Conservation (phyloP, 1,140 invertebrate species). For the Melitaea cinxia region DNA sequence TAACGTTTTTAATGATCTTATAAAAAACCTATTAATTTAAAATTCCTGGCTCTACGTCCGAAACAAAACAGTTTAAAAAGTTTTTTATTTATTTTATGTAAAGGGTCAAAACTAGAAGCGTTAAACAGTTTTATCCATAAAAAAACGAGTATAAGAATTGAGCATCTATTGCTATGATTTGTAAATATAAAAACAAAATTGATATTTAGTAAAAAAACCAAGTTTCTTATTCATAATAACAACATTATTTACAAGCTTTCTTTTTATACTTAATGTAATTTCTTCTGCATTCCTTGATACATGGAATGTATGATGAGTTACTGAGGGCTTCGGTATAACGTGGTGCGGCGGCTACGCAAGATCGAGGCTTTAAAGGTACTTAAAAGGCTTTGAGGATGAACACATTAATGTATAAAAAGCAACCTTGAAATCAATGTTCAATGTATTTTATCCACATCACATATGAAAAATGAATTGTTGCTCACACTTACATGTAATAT, state of each 20-base stretch:
- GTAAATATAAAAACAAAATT: no score
- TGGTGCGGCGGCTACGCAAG: conserved; percentile 1
- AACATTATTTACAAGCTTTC: no score
- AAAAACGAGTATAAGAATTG: conserved; percentile 15
- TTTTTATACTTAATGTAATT: conserved; percentile 25
- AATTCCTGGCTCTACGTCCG: not conserved
- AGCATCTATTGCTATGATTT: not conserved
- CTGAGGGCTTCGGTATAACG: conserved; percentile 18
- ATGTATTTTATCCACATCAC: no score
- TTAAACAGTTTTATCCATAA: conserved; percentile 42
- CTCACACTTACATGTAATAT: no score
- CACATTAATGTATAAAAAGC: not conserved
- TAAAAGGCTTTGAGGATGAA: conserved; percentile 16
- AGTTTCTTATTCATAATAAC: no score
- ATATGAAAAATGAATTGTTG: no score
- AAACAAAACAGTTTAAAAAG: conserved; percentile 45
- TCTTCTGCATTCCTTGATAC: conserved; percentile 45
- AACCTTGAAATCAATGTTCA: no score
- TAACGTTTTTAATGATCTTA: no score
- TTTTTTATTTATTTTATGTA: conserved; percentile 35
- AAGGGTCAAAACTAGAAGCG: conserved; percentile 53
- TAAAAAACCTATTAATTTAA: not conserved
- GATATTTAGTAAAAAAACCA: no score
- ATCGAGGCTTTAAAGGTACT: conserved; percentile 28
- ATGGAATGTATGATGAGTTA: conserved; percentile 42